A percentile compares a stretch with the other conserved stretches of the same genome.
These are phyloP conservation scores for Pogonomyrmex barbatus DNA, from an alignment of 1,140 invertebrate genomes.

Conservation along the genomic window DNA sequence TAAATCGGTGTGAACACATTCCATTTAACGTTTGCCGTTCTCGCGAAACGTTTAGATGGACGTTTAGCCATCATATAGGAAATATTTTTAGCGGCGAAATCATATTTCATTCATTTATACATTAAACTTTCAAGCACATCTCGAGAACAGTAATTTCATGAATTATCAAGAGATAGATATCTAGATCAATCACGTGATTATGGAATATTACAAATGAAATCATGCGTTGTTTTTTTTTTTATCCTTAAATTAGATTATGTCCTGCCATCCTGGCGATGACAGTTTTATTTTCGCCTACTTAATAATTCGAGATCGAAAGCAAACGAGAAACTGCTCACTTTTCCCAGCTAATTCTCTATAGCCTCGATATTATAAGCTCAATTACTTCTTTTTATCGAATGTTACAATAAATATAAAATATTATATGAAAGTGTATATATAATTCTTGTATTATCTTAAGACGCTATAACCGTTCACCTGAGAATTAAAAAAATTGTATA, in stretches of 20 bases:
- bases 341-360: conserved; percentile 51
- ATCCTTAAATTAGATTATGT: conserved; percentile 36
- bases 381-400: conserved; percentile 61
- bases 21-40: conserved; percentile 4
- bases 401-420: conserved; percentile 72
- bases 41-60: conserved; percentile 18
- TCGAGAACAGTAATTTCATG: conserved; percentile 8
- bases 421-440: conserved; percentile 69
- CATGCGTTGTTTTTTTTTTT: not conserved
- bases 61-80: conserved; percentile 4
- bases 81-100: conserved; percentile 30
- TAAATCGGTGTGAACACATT: conserved; percentile 48
- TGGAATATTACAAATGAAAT: conserved; percentile 41
- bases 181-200: conserved; percentile 23
- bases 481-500: conserved; percentile 72
- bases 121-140: conserved; percentile 25
- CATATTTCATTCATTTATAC: conserved; percentile 2
- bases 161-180: not conserved
- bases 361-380: conserved; percentile 67
- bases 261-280: not conserved
- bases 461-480: conserved; percentile 65
- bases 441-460: conserved; percentile 73
- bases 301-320: conserved; percentile 43
- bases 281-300: conserved; percentile 31
- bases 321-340: conserved; percentile 40